Evolutionary conservation across 2,113 vertebrate species (phyloP), one percentile per base, ranked within the genome.

Genomic region (Sclerurus mexicanus): DNA sequence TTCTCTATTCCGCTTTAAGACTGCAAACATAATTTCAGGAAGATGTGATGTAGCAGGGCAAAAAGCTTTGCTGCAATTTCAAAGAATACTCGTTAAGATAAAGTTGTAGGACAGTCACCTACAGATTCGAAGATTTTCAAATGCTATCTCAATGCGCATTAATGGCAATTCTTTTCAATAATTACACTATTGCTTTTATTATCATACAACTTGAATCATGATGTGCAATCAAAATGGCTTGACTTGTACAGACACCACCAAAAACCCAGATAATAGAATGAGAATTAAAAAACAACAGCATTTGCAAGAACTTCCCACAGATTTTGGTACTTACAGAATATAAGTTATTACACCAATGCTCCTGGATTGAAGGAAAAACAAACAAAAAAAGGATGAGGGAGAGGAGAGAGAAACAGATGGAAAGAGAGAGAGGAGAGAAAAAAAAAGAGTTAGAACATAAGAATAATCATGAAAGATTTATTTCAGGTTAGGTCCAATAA

Each of bases 271-370:
- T 6, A 21, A 74, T 0, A 86, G 53, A 71, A 63, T 47, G 23
- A 82, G 68, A 77, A 85, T 69, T 84, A 64, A 90, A 92, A 93
- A 64, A 30, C 74, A 62, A 59, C 39, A 73, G 53, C 30, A 72
- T 73, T 95, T 81, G 53, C 56, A 95, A 95, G 86, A 87, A 52
- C 10, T 12, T 87, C 33, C 13, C 58, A 52, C 5, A 72, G 73
- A 81, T 84, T 86, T 90, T 73, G 67, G 64, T 99, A 99, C 98
- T 99, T 98, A 99, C 98, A 99, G 98, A 96, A 99, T 98, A 21
- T 99, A 99, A 86, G 98, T 99, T 97, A 99, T 99, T 87, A 99
- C 98, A 63, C 98, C 98, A 79, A 98, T 98, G 93, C 98, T 98
- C 98, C 98, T 99, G 97, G 90, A 98, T 58, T 56, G 69, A 89